Evolutionary conservation across 37 sponge, comb jelly and placozoan genomes (phyloP).

Genomic region (Cliona cf. orientalis): DNA sequence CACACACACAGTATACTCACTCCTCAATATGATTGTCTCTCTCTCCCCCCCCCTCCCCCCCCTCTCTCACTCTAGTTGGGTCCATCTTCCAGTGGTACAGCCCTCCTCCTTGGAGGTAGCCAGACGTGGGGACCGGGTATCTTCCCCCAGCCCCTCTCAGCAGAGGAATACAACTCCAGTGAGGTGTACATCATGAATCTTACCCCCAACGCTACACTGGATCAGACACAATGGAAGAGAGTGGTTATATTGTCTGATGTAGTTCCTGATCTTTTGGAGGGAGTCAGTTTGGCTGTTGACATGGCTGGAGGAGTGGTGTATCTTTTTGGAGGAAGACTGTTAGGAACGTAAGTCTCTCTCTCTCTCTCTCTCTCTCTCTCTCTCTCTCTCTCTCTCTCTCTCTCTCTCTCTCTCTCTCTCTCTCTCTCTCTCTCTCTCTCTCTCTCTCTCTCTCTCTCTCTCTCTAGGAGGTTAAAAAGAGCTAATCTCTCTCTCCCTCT

Average conservation of each 20-base stretch:
- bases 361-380: background rate
- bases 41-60: background rate
- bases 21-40: background rate
- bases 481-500: too few relatives aligned
- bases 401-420: background rate
- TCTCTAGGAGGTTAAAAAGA: conserved; percentile 17
- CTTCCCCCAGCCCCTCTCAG: conserved; percentile 26
- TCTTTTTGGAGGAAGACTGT: conserved; percentile 59
- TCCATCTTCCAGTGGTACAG: background rate
- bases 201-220: background rate
- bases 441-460: background rate
- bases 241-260: background rate
- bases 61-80: background rate
- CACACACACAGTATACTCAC: background rate
- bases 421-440: background rate
- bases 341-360: conserved; percentile 24
- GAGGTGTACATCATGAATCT: background rate
- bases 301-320: background rate
- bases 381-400: background rate
- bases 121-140: conserved; percentile 23
- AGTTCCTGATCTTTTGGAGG: background rate
- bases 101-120: conserved; percentile 10
- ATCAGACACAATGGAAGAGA: background rate
- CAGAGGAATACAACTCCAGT: background rate
- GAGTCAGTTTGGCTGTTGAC: background rate